Base-by-base conservation (phyloP, 2,888 invertebrate genomes). In the Hedychridium roseum region DNA sequence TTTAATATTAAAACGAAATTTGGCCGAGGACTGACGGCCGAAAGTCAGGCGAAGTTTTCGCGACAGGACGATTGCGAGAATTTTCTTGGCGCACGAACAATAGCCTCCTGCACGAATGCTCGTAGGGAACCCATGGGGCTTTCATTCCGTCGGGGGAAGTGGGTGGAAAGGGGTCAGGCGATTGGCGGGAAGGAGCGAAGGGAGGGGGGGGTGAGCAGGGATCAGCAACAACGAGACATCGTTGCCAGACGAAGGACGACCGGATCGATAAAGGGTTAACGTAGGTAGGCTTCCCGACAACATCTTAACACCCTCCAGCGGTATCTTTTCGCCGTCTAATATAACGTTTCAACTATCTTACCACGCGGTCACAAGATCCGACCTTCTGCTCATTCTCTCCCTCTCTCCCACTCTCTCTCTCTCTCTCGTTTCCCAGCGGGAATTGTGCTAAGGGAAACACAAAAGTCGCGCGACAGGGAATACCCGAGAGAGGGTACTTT, bases 181-280 rank as follows among this genome's bases (percentile, higher is more conserved):
- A n/a, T n/a, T n/a, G n/a, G n/a, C n/a, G n/a, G n/a, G n/a, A n/a
- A n/a, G n/a, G n/a, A n/a, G n/a, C n/a, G n/a, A n/a, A n/a, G n/a
- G n/a, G n/a, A n/a, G n/a, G n/a, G n/a, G n/a, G n/a, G n/a, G 14
- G 11, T n/a, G 20, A 7, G 35, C 11, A 23, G 34, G 44, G 51
- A 51, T 47, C 39, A 43, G 35, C 49, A 27, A 44, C 49, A 39
- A 38, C 43, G 38, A 48, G 58, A 58, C 52, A 45, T 45, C 34
- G 40, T 38, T 45, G 27, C 26, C 31, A 35, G 38, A 40, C 43
- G 27, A 11, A 21, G 32, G n/a, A 7, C 4, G 23, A 4, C 31
- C 14, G 30, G 47, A 51, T 57, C 60, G 50, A 60, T 54, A 34
- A 54, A 51, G 43, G 50, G 51, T 54, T 57, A 56, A 54, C 47